Conservation (phyloP, 2,113 vertebrate species). For the Kryptolebias marmoratus region DNA sequence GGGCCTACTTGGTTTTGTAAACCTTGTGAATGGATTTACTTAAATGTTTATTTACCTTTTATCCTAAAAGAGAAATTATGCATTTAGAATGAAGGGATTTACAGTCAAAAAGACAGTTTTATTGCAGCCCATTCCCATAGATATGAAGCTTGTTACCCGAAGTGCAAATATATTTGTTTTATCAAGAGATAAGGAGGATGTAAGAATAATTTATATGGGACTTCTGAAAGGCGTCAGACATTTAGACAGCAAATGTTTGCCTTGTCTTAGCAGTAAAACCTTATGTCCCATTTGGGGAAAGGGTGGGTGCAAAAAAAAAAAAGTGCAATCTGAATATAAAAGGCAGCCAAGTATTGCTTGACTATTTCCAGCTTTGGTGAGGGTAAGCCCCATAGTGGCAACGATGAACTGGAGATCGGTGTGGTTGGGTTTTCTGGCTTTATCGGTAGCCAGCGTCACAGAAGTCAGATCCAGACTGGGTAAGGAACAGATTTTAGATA, state of each 20-base stretch:
- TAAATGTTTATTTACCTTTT: not conserved
- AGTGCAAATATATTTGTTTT: constrained; percentile 43
- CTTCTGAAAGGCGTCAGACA: constrained; percentile 40
- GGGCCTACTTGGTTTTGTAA: not conserved
- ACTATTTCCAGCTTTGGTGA: constrained; percentile 28
- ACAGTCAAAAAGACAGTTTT: constrained; percentile 1
- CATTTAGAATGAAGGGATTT: not conserved
- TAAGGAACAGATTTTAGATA: constrained; percentile 50
- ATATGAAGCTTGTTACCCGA: not conserved
- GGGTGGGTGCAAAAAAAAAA: constrained; percentile 35
- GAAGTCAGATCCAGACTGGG: constrained; percentile 62
- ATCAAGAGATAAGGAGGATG: constrained; percentile 38
- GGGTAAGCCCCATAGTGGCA: constrained; percentile 23
- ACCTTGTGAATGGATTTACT: not conserved
- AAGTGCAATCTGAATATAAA: constrained; percentile 60
- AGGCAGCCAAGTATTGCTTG: not conserved
- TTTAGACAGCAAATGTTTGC: constrained; percentile 56
- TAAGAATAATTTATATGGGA: constrained; percentile 36
- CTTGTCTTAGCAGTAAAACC: constrained; percentile 48
- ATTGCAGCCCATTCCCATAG: constrained; percentile 5
- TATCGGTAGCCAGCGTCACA: constrained; percentile 38
- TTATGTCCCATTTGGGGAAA: constrained; percentile 5
- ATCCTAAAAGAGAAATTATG: not conserved
- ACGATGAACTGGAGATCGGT: constrained; percentile 67
- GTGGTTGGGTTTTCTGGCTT: constrained; percentile 59